Conservation (phyloP, 2,888 invertebrate genomes). For the Callosobruchus maculatus region DNA sequence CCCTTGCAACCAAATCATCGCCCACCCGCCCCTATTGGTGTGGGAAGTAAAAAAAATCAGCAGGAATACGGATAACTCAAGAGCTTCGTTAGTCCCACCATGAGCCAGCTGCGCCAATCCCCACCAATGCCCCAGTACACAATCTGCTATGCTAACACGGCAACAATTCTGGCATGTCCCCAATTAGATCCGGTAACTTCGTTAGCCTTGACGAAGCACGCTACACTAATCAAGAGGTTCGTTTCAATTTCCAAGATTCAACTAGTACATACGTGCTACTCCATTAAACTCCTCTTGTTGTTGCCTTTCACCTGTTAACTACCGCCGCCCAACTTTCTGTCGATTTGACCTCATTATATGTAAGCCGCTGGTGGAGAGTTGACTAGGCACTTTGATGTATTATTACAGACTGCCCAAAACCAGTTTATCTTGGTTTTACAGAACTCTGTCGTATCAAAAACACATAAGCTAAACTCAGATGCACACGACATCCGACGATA, state of each 20-base stretch:
- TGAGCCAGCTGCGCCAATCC: too few species aligned
- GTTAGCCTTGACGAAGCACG: not conserved
- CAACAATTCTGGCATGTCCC: not conserved
- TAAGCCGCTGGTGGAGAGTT: not conserved
- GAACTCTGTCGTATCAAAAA: too few species aligned
- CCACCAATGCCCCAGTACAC: not conserved
- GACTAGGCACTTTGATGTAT: too few species aligned
- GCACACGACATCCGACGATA: too few species aligned
- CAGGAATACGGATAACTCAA: not conserved
- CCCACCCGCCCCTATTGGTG: too few species aligned
- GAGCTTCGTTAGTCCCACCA: not conserved
- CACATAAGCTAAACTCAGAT: too few species aligned
- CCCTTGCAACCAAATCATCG: too few species aligned
- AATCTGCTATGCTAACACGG: not conserved
- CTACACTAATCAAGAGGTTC: slow-evolving; percentile 3
- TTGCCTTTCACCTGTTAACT: not conserved
- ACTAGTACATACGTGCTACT: not conserved
- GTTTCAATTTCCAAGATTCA: slow-evolving; percentile 9
- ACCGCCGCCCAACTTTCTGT: not conserved
- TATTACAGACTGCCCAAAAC: too few species aligned
- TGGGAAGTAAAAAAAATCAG: too few species aligned
- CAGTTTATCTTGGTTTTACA: too few species aligned
- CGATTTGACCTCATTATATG: not conserved
- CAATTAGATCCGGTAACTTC: not conserved
- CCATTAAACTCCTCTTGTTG: not conserved